phyloP scores from a whole-genome alignment of 2,797 vertebrate species.

The Pithecia hirsuta region DNA sequence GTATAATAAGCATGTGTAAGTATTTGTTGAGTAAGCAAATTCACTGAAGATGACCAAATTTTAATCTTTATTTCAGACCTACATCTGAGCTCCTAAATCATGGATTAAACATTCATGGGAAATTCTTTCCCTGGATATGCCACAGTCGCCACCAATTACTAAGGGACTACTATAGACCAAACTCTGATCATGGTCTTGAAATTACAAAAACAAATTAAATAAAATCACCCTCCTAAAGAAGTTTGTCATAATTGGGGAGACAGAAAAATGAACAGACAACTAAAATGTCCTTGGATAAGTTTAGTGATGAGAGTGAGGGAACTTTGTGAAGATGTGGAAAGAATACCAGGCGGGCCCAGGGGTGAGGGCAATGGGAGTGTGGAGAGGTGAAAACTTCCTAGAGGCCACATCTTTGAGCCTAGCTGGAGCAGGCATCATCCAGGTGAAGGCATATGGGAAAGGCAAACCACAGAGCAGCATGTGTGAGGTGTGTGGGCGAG shows the following conservation, averaged over 20 bases:
- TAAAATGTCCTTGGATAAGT: background rate
- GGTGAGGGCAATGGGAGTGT: background rate
- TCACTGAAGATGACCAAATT: background rate
- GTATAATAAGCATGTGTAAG: background rate
- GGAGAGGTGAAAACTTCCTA: background rate
- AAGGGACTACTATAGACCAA: background rate
- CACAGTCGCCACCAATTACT: background rate
- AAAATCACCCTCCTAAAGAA: background rate
- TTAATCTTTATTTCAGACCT: background rate
- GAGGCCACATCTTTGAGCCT: background rate
- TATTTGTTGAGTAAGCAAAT: background rate
- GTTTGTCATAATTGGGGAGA: background rate
- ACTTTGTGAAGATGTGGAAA: background rate
- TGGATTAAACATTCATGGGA: background rate
- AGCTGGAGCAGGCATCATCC: background rate
- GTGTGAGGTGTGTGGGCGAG: background rate
- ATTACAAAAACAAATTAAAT: background rate
- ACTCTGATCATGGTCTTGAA: background rate
- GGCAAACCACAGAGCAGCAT: background rate
- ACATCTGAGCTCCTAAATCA: background rate
- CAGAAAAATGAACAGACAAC: background rate
- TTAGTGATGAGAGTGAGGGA: background rate
- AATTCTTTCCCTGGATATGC: background rate
- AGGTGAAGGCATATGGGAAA: background rate
- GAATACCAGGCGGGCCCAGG: rapidly evolving